Evolutionary conservation across 2,113 vertebrate genomes (phyloP).

Genomic region (Puma concolor): DNA sequence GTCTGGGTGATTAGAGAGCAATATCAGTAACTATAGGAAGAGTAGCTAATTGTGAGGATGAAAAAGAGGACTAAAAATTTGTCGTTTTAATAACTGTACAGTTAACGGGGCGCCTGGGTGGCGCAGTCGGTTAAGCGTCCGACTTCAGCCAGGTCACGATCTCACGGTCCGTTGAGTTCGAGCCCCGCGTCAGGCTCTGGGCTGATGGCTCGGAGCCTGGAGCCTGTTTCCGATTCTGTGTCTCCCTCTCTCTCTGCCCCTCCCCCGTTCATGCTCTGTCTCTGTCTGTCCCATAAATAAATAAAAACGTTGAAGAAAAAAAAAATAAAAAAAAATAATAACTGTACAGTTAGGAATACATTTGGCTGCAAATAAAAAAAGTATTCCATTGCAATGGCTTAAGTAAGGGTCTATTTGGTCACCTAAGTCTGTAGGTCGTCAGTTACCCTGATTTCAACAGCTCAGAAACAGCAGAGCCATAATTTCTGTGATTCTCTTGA

Average conservation of each 20-base stretch:
- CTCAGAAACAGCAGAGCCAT: background rate
- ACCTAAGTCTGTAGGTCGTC: background rate
- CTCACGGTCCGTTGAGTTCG: no score
- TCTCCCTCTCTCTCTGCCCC: no score
- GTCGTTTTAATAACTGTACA: constrained; percentile 18
- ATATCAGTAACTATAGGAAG: background rate
- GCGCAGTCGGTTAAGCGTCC: no score
- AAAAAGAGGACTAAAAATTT: background rate
- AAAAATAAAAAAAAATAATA: no score
- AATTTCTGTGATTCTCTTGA: background rate
- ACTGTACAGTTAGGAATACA: background rate
- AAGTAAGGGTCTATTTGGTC: background rate
- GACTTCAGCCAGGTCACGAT: no score
- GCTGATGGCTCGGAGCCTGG: no score
- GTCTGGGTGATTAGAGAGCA: background rate
- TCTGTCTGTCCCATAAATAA: no score
- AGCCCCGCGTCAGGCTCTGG: no score
- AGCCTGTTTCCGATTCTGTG: no score
- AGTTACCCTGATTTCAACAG: background rate
- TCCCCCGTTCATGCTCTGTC: no score
- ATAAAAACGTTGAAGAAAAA: no score
- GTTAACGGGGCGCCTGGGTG: no score
- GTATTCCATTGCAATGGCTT: background rate
- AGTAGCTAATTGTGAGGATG: background rate
- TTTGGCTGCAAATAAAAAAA: background rate